Percentiles rank a stretch among this genome's conserved stretches.
phyloP scores from a whole-genome alignment of 2,888 invertebrate species.

The Eucera pruinosa region DNA sequence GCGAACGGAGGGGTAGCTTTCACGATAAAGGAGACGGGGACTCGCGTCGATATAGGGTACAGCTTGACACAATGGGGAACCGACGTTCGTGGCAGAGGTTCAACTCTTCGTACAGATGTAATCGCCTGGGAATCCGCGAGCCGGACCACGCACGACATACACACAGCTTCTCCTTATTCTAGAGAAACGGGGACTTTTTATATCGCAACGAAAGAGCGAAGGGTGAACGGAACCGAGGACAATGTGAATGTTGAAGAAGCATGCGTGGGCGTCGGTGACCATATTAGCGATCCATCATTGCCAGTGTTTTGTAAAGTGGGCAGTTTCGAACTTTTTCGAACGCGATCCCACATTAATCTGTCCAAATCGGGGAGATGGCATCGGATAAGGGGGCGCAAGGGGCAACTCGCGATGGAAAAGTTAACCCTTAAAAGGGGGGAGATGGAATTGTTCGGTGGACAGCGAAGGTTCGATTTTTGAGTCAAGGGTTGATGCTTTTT shows the following conservation, averaged over 20 bases:
- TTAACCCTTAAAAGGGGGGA: too few species aligned
- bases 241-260: neutral
- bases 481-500: too few species aligned
- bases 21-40: slow-evolving; percentile 33
- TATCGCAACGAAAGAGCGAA: slow-evolving; percentile 38
- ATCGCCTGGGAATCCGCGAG: slow-evolving; percentile 83
- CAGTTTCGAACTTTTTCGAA: slow-evolving; percentile 42
- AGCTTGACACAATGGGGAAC: slow-evolving; percentile 54
- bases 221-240: slow-evolving; percentile 45
- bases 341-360: slow-evolving; percentile 72
- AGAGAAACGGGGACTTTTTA: slow-evolving; percentile 51
- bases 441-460: too few species aligned
- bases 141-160: slow-evolving; percentile 30
- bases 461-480: too few species aligned
- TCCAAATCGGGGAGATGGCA: slow-evolving; percentile 48
- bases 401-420: too few species aligned
- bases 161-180: slow-evolving; percentile 53
- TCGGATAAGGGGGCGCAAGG: slow-evolving; percentile 52
- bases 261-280: slow-evolving; percentile 48
- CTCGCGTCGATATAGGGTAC: slow-evolving; percentile 54
- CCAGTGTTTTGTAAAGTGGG: slow-evolving; percentile 39
- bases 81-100: slow-evolving; percentile 42
- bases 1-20: slow-evolving; percentile 18
- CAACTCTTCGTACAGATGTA: slow-evolving; percentile 78
- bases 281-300: slow-evolving; percentile 75